Evolutionary conservation across 1,140 invertebrate species (phyloP).

Genomic region (Micrasema longulum): DNA sequence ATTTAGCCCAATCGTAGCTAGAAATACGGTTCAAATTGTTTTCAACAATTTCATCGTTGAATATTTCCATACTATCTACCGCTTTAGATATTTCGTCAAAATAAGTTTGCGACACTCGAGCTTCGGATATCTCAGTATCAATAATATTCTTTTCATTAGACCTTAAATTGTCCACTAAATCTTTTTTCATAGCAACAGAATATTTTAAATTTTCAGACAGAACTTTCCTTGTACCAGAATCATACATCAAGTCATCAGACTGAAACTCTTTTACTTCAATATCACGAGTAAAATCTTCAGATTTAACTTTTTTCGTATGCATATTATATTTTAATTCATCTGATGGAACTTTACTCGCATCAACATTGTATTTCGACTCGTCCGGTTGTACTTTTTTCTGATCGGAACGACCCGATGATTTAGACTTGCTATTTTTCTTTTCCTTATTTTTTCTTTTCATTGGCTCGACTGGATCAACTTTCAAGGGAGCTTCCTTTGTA

Average conservation of each 20-base stretch:
- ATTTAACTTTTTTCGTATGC: too few species aligned
- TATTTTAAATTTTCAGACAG: too few species aligned
- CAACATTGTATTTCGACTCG: too few species aligned
- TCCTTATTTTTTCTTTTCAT: constrained; percentile 19
- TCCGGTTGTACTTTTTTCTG: neutral
- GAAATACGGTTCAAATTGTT: constrained; percentile 5
- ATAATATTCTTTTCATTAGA: too few species aligned
- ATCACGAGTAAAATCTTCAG: neutral
- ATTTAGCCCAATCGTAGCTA: constrained; percentile 15
- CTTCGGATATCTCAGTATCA: too few species aligned
- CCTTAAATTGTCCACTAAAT: too few species aligned
- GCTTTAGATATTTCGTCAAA: constrained; percentile 48
- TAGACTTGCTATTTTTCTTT: constrained; percentile 19
- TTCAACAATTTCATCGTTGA: constrained; percentile 20
- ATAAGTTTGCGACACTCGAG: constrained; percentile 14
- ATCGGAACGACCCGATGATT: neutral
- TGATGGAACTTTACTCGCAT: too few species aligned
- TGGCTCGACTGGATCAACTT: neutral
- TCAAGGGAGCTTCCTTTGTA: neutral
- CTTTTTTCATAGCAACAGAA: too few species aligned
- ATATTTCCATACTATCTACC: constrained; percentile 46
- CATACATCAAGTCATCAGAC: too few species aligned
- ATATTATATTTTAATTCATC: too few species aligned
- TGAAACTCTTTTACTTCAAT: neutral
- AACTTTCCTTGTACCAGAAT: too few species aligned